Base-by-base conservation (phyloP, 2,797 vertebrate genomes). In the Todus mexicanus region DNA sequence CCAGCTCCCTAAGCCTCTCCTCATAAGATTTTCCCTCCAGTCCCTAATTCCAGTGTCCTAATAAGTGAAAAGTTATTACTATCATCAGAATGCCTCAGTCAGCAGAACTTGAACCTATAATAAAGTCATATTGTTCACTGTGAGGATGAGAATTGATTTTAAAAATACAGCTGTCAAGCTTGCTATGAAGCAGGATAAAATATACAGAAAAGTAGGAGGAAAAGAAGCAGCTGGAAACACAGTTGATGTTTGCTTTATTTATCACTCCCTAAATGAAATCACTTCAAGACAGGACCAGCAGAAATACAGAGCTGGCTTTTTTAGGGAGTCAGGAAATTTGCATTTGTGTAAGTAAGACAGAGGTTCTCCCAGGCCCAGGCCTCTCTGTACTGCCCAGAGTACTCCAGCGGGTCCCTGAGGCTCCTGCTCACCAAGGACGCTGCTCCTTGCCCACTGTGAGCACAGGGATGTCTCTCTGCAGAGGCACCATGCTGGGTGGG, bases 391-490 rank as follows among this genome's bases (percentile, higher is more conserved):
- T n/a, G n/a, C n/a, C n/a, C n/a, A n/a, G n/a, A n/a, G 35, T 22
- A 22, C 35, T 60, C 16, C 11, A 47, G 57, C 33, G 50, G 19
- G 31, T 76, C 31, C 40, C 35, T 21, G 45, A 20, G 29, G 15
- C 42, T 79, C 42, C 27, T 22, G 43, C 12, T 37, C 33, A 40
- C 21, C 1, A 2, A 63, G 50, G 38, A 33, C 22, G 35, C 53
- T 48, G n/a, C 37, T 71, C 48, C 17, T 35, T 11, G 23, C 20
- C 15, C 2, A 1, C 23, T 13, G 35, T 22, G 18, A 42, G 22
- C 3, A 1, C 37, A 9, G 42, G 56, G 11, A 47, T 1, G 6
- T 45, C 1, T 0, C 25, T 37, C 18, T 21, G 25, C 25, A 0
- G 1, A 57, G 33, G 12, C 23, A 12, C 43, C 11, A 42, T 15